Conservation (phyloP, 2,797 vertebrate species). For the Chiroxiphia lanceolata region DNA sequence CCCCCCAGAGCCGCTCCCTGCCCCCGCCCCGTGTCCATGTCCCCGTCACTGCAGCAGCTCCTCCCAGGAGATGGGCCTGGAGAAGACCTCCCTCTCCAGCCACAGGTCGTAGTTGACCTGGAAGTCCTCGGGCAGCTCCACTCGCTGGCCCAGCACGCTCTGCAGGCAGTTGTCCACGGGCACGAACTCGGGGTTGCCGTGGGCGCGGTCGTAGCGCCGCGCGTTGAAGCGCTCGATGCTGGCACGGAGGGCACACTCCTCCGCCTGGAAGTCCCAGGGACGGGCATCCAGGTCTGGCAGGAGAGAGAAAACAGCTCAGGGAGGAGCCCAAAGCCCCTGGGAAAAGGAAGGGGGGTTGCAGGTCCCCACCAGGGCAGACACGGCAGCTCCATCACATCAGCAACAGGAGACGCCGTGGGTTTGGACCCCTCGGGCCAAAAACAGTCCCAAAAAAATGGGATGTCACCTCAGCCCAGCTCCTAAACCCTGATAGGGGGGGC, state of each 20-base stretch:
- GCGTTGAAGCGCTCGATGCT: slow-evolving; percentile 88
- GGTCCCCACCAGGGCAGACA: too few species aligned
- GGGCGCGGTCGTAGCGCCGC: slow-evolving; percentile 82
- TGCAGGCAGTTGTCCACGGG: slow-evolving; percentile 89
- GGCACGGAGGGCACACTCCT: slow-evolving; percentile 81
- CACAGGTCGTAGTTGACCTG: slow-evolving; percentile 90
- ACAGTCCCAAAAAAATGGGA: neutral
- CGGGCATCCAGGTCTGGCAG: slow-evolving; percentile 80
- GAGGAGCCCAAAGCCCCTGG: fast-evolving
- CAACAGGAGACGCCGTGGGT: neutral
- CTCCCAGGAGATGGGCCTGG: slow-evolving; percentile 87
- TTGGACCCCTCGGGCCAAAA: fast-evolving
- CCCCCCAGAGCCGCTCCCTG: neutral
- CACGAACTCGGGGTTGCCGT: slow-evolving; percentile 83
- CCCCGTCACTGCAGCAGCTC: slow-evolving; percentile 81
- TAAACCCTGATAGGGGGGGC: neutral
- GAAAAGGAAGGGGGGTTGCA: neutral
- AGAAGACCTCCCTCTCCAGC: slow-evolving; percentile 88
- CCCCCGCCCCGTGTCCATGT: neutral
- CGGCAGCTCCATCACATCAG: neutral
- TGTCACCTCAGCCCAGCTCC: neutral
- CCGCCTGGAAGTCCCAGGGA: slow-evolving; percentile 84
- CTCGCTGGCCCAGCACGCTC: slow-evolving; percentile 84
- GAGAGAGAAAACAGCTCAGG: fast-evolving
- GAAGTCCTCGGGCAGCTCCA: slow-evolving; percentile 86